These are phyloP conservation scores for Ispidina lecontei DNA, from an alignment of 2,797 vertebrate species.

Conservation along the genomic window DNA sequence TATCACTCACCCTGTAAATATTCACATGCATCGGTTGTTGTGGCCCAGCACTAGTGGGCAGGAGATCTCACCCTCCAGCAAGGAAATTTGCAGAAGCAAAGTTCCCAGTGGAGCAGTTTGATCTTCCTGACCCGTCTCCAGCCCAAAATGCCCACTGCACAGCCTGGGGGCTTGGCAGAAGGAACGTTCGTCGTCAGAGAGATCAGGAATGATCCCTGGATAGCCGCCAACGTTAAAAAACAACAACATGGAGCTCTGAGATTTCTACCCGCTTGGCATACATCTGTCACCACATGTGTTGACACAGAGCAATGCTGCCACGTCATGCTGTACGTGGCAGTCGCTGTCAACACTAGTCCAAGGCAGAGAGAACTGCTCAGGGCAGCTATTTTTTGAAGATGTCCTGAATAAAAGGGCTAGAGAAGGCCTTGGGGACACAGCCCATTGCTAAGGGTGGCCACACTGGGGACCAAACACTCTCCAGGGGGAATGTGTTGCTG, in stretches of 20 bases:
- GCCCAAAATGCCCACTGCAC: background rate
- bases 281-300: slow-evolving; percentile 35
- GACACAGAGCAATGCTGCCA: slow-evolving; percentile 43
- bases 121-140: background rate
- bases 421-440: background rate
- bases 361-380: slow-evolving; percentile 22
- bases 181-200: background rate
- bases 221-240: background rate
- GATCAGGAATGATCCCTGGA: slow-evolving; percentile 6
- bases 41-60: fast-evolving
- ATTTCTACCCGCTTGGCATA: background rate
- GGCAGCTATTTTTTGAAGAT: slow-evolving; percentile 32
- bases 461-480: background rate
- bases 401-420: background rate
- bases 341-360: slow-evolving; percentile 13
- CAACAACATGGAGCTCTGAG: background rate
- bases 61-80: background rate
- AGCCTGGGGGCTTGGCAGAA: background rate
- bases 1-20: fast-evolving
- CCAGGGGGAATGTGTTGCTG: background rate
- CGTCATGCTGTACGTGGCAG: slow-evolving; percentile 8
- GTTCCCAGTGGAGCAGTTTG: background rate
- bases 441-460: background rate
- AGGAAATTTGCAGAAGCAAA: background rate
- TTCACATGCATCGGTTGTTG: fast-evolving